Evolutionary conservation across 2,888 invertebrate genomes (phyloP).

Genomic region (Hypomecis atomaria): DNA sequence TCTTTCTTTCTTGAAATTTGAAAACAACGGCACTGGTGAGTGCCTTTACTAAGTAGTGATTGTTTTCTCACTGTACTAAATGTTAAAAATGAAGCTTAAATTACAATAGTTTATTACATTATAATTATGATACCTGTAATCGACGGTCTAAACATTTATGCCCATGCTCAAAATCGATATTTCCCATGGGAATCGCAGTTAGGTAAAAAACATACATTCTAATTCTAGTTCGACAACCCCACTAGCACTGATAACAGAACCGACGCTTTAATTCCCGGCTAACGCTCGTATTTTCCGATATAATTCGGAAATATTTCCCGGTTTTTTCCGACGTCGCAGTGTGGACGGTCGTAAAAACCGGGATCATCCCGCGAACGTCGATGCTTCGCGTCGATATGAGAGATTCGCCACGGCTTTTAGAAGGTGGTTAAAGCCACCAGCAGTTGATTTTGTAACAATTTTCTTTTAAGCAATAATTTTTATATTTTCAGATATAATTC

Average conservation of each 20-base stretch:
- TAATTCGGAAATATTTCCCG: constrained; percentile 73
- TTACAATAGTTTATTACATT: too few relatives aligned
- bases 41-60: too few relatives aligned
- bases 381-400: constrained; percentile 74
- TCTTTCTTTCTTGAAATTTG: too few relatives aligned
- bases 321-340: constrained; percentile 59
- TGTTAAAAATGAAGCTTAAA: too few relatives aligned
- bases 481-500: too few relatives aligned
- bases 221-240: background rate
- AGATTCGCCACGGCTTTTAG: constrained; percentile 61
- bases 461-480: background rate
- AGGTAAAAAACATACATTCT: too few relatives aligned
- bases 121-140: too few relatives aligned
- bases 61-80: too few relatives aligned
- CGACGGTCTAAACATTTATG: too few relatives aligned
- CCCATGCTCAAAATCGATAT: too few relatives aligned
- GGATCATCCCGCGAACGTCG: constrained; percentile 74
- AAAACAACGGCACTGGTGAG: too few relatives aligned
- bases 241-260: background rate
- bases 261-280: constrained; percentile 68
- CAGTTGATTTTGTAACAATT: constrained; percentile 4
- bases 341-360: constrained; percentile 72
- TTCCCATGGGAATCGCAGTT: too few relatives aligned
- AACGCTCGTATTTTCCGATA: constrained; percentile 72
- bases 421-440: constrained; percentile 41